phyloP scores from a whole-genome alignment of 2,888 invertebrate genomes.

The Mimas tiliae region DNA sequence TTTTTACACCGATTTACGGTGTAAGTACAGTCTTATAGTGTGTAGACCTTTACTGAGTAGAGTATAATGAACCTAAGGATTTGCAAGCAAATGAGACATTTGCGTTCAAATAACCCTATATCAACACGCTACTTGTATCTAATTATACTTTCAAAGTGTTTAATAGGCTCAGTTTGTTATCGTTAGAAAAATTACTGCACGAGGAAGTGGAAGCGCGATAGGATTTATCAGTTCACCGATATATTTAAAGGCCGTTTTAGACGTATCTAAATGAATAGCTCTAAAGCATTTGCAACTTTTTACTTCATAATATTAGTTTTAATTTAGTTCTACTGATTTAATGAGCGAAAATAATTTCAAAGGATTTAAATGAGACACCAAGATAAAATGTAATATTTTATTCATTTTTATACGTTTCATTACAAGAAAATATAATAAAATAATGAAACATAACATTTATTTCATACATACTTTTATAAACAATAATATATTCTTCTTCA shows the following conservation, averaged over 20 bases:
- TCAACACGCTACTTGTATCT: constrained; percentile 34
- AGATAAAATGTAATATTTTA: constrained; percentile 25
- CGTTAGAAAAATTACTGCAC: constrained; percentile 22
- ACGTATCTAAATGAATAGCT: constrained; percentile 14
- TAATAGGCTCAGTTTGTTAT: constrained; percentile 33
- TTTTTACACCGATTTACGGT: not conserved
- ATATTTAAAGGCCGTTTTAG: not conserved
- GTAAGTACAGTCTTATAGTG: not conserved
- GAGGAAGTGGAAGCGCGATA: constrained; percentile 21
- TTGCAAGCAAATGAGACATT: constrained; percentile 43
- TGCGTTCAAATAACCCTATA: constrained; percentile 37
- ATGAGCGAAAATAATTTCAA: not conserved
- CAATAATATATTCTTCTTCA: constrained; percentile 28
- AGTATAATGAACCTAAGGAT: constrained; percentile 29
- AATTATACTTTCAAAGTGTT: constrained; percentile 47
- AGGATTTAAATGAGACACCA: constrained; percentile 5
- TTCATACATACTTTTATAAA: not conserved
- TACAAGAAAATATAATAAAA: constrained; percentile 29
- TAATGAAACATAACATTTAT: constrained; percentile 22
- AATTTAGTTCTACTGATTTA: not conserved
- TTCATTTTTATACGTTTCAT: constrained; percentile 24
- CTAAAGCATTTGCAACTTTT: not conserved
- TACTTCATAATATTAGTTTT: not conserved
- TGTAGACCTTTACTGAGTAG: not conserved
- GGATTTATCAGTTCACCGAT: constrained; percentile 13